phyloP scores from a whole-genome alignment of 1,140 invertebrate genomes.

The Drosophila sulfurigaster region DNA sequence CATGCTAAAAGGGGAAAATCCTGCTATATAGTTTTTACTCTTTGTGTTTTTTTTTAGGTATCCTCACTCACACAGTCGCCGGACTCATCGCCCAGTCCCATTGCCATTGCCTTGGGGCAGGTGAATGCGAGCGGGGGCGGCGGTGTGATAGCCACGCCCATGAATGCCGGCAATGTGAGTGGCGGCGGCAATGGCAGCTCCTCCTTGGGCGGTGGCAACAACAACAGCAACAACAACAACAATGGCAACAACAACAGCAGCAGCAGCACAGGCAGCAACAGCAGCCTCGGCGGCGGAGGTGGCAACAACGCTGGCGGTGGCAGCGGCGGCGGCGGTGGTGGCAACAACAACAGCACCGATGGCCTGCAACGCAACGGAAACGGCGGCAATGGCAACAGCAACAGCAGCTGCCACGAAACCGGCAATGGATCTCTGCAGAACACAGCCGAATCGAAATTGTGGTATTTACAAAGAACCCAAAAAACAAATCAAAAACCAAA shows the following conservation, averaged over 20 bases:
- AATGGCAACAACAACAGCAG: constrained; percentile 52
- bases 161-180: constrained; percentile 71
- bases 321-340: constrained; percentile 59
- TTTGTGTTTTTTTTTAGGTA: constrained; percentile 85
- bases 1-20: background rate
- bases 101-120: constrained; percentile 90
- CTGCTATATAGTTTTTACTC: background rate
- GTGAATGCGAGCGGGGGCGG: constrained; percentile 81
- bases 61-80: constrained; percentile 94
- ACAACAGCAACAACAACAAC: constrained; percentile 43
- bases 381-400: constrained; percentile 60
- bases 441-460: constrained; percentile 87
- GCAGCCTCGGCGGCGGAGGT: constrained; percentile 35
- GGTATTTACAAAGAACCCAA: constrained; percentile 85
- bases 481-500: background rate
- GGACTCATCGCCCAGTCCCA: constrained; percentile 94
- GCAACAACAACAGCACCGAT: constrained; percentile 69
- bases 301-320: constrained; percentile 64
- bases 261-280: constrained; percentile 85
- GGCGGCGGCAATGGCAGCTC: constrained; percentile 83
- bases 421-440: constrained; percentile 85
- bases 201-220: constrained; percentile 66
- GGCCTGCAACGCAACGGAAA: constrained; percentile 77
- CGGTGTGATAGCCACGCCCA: constrained; percentile 76
- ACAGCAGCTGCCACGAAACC: constrained; percentile 73